These are phyloP conservation scores for Octopus bimaculoides DNA, from an alignment of 1,140 invertebrate species.

Conservation along the genomic window DNA sequence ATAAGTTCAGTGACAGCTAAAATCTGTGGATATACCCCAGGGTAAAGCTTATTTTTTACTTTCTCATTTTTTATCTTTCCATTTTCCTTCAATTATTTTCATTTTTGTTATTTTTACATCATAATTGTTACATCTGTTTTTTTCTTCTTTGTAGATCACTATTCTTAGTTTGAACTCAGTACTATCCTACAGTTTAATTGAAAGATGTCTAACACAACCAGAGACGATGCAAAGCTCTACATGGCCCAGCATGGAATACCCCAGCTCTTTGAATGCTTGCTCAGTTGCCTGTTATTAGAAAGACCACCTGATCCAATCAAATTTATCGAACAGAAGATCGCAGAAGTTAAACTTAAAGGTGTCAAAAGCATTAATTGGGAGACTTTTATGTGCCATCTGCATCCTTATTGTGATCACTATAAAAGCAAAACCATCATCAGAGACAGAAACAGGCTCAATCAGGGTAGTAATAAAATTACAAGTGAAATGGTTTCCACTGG, in stretches of 20 bases:
- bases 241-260: constrained; percentile 45
- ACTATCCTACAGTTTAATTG: too few species aligned
- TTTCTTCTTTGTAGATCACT: too few species aligned
- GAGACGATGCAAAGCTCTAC: constrained; percentile 48
- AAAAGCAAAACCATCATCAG: constrained; percentile 31
- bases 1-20: too few species aligned
- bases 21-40: too few species aligned
- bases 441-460: constrained; percentile 50
- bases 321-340: constrained; percentile 49
- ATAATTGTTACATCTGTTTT: too few species aligned
- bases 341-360: constrained; percentile 43
- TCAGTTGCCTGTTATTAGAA: constrained; percentile 51
- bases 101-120: too few species aligned
- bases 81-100: too few species aligned
- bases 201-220: constrained; percentile 25
- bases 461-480: constrained; percentile 35
- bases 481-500: constrained; percentile 21
- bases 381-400: constrained; percentile 49
- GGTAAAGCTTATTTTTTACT: too few species aligned
- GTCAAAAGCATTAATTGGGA: constrained; percentile 54
- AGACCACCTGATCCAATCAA: constrained; percentile 49
- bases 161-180: too few species aligned
- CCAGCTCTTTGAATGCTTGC: constrained; percentile 52
- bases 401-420: constrained; percentile 47
- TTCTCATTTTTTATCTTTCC: too few species aligned